Evolutionary conservation across 1,140 invertebrate species (phyloP).

Genomic region (Nephotettix cincticeps): DNA sequence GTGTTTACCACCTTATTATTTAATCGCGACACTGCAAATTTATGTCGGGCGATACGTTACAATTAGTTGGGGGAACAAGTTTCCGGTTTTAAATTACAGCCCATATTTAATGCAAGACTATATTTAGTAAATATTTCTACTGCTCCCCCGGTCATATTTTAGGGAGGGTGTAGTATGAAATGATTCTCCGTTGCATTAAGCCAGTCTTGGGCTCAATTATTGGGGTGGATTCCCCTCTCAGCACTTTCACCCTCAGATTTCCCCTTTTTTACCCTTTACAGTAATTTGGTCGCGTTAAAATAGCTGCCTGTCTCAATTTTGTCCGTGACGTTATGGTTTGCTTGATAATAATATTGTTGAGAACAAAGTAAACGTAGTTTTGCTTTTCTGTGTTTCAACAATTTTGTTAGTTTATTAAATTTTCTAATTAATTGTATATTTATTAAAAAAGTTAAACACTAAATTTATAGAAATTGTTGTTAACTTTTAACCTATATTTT

Average conservation of each 20-base stretch:
- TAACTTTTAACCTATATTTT: too few relatives aligned
- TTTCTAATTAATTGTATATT: too few relatives aligned
- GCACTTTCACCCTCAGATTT: background rate
- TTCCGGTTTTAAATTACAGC: constrained; percentile 22
- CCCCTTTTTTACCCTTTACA: constrained; percentile 9
- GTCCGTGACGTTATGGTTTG: background rate
- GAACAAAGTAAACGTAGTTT: too few relatives aligned
- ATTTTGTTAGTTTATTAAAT: too few relatives aligned
- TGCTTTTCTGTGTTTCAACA: too few relatives aligned
- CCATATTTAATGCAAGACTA: constrained; percentile 21
- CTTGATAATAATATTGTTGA: too few relatives aligned
- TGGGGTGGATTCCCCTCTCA: background rate
- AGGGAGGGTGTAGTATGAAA: background rate
- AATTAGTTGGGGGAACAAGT: constrained; percentile 7
- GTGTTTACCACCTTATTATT: too few relatives aligned
- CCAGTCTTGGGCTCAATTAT: constrained; percentile 6
- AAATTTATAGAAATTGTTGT: too few relatives aligned
- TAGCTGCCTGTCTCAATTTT: constrained; percentile 5
- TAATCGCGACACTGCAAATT: background rate
- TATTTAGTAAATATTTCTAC: constrained; percentile 22
- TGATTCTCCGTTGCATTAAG: constrained; percentile 5
- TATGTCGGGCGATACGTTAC: constrained; percentile 3
- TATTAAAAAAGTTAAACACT: too few relatives aligned
- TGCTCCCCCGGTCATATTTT: constrained; percentile 8
- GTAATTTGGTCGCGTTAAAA: constrained; percentile 6